These are phyloP conservation scores for Dermatemys mawii DNA, from an alignment of 2,113 vertebrate genomes.

Conservation along the genomic window DNA sequence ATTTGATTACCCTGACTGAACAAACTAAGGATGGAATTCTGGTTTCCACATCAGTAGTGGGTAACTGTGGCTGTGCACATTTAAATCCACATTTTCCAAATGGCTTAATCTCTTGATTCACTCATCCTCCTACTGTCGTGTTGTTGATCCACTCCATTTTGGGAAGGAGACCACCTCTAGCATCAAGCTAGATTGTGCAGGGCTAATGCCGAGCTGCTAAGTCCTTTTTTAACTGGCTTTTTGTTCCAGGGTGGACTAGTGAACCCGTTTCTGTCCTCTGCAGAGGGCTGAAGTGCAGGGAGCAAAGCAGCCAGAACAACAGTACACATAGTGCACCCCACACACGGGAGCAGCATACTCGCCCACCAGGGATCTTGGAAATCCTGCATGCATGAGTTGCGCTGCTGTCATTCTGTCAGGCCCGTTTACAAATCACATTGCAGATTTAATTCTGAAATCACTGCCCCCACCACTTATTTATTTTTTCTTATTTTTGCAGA, in stretches of 20 bases:
- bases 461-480: background rate
- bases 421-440: constrained; percentile 29
- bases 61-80: background rate
- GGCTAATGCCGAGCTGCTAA: no score
- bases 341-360: background rate
- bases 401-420: constrained; percentile 52
- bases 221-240: background rate
- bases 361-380: constrained; percentile 51
- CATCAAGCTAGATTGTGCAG: background rate
- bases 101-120: rapidly evolving
- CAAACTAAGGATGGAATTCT: background rate
- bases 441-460: constrained; percentile 61
- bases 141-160: rapidly evolving
- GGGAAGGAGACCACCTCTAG: background rate
- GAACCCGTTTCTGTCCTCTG: background rate
- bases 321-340: background rate
- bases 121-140: background rate
- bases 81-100: background rate
- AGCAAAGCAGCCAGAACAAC: background rate
- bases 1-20: background rate
- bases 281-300: rapidly evolving
- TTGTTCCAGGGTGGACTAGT: background rate
- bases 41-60: background rate
- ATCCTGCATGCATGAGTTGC: constrained; percentile 30
- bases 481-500: background rate